A percentile compares a stretch with the other conserved stretches of the same genome.
These are phyloP conservation scores for Sandelia bainsii DNA, from an alignment of 2,797 vertebrate genomes.

Conservation along the genomic window DNA sequence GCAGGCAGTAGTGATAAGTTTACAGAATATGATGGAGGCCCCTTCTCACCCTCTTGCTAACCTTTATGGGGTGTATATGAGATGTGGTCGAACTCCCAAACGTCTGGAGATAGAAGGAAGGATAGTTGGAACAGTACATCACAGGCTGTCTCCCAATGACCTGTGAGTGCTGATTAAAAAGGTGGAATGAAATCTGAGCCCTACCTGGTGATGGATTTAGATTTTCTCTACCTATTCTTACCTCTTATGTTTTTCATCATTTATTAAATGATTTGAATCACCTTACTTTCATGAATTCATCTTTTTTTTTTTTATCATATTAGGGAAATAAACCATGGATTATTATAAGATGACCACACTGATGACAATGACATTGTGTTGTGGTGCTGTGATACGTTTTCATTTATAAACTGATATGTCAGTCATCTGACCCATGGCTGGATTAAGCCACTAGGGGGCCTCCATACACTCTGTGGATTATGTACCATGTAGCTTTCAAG, in stretches of 20 bases:
- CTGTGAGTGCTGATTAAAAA: too few relatives aligned
- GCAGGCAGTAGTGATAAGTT: neutral
- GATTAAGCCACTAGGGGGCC: constrained; percentile 34
- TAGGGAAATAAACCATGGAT: neutral
- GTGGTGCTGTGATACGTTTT: constrained; percentile 45
- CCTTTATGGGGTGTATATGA: constrained; percentile 17
- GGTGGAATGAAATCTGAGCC: too few relatives aligned
- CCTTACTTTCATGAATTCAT: neutral
- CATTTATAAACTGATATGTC: constrained; percentile 27
- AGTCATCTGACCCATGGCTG: constrained; percentile 32
- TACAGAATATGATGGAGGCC: constrained; percentile 19
- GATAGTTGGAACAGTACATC: neutral
- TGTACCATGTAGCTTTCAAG: too few relatives aligned
- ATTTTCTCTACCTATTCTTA: neutral
- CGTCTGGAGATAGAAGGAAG: neutral
- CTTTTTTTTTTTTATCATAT: too few relatives aligned
- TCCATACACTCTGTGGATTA: too few relatives aligned
- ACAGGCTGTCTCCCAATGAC: too few relatives aligned
- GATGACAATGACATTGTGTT: neutral
- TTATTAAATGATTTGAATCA: neutral
- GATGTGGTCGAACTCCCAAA: constrained; percentile 25
- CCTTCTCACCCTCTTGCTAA: constrained; percentile 20
- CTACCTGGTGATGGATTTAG: neutral
- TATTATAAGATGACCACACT: neutral
- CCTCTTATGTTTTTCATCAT: neutral